Conservation (phyloP, 2,113 vertebrate species). For the Ciconia maguari region DNA sequence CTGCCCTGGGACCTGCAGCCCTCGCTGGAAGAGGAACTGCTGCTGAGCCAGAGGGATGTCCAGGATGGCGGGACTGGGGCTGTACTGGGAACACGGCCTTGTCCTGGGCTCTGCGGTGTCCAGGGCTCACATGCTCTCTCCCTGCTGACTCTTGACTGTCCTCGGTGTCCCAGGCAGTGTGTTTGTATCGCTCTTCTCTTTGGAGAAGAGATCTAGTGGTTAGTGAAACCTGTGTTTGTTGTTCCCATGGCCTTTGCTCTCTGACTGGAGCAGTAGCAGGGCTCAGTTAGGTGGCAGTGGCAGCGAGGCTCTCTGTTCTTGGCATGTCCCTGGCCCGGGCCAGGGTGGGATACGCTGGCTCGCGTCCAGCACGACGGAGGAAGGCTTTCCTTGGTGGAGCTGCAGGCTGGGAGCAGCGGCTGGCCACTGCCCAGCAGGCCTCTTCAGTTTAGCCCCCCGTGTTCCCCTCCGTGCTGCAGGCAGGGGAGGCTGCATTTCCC, state of each 20-base stretch:
- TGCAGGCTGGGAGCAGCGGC: neutral
- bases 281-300: neutral
- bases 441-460: too few species aligned
- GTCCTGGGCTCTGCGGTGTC: neutral
- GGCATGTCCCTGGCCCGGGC: neutral
- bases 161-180: neutral
- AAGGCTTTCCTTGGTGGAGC: neutral
- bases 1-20: neutral
- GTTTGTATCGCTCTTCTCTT: neutral
- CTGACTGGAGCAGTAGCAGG: neutral
- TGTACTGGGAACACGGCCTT: neutral
- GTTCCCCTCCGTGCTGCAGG: neutral
- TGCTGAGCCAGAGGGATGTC: neutral
- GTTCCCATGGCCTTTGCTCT: neutral
- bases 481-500: neutral
- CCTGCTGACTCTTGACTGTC: neutral
- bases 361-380: fast-evolving
- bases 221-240: neutral
- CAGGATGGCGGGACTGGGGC: neutral
- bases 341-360: neutral
- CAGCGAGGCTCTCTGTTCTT: neutral
- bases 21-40: neutral
- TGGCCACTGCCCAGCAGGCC: fast-evolving
- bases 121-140: neutral
- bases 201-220: neutral